Evolutionary conservation across 2,888 invertebrate species (phyloP).

Genomic region (Volucella inflata): DNA sequence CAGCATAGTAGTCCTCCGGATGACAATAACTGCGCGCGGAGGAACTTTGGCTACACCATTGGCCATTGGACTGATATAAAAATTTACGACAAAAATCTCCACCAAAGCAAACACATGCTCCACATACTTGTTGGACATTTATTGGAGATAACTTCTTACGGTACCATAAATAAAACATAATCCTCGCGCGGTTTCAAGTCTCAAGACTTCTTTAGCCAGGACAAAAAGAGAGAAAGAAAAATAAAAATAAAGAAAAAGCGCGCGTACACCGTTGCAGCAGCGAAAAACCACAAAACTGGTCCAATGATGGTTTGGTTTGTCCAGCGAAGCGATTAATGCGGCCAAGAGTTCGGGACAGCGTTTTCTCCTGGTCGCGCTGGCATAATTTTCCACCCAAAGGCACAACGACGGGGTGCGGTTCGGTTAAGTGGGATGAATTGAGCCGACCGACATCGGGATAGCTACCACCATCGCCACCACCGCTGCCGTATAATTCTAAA

Average conservation of each 20-base stretch:
- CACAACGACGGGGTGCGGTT: background rate
- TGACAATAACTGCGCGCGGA: slow-evolving; percentile 49
- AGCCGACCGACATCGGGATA: slow-evolving; percentile 22
- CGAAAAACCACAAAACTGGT: slow-evolving; percentile 53
- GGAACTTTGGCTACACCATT: background rate
- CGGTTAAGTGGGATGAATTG: slow-evolving; percentile 55
- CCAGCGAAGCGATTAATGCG: slow-evolving; percentile 49
- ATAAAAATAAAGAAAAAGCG: slow-evolving; percentile 3
- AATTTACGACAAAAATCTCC: slow-evolving; percentile 82
- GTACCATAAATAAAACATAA: slow-evolving; percentile 84
- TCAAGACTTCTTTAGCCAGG: slow-evolving; percentile 62
- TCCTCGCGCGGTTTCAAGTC: slow-evolving; percentile 78
- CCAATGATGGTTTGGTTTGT: slow-evolving; percentile 42
- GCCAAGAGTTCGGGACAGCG: slow-evolving; percentile 53
- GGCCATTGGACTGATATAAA: slow-evolving; percentile 78
- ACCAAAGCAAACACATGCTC: slow-evolving; percentile 84
- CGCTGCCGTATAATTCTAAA: slow-evolving; percentile 14
- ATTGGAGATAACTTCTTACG: slow-evolving; percentile 84
- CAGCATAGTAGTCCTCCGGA: slow-evolving; percentile 8
- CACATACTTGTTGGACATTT: slow-evolving; percentile 84
- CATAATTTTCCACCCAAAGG: slow-evolving; percentile 67
- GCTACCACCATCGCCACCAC: slow-evolving; percentile 2
- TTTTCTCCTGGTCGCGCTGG: slow-evolving; percentile 55
- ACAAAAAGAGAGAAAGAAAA: slow-evolving; percentile 9
- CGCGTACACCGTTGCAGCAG: slow-evolving; percentile 30